Percentiles rank a stretch among this genome's conserved stretches.
Evolutionary conservation across 2,888 invertebrate species (phyloP).

Genomic region (Malthinus seriepunctatus): DNA sequence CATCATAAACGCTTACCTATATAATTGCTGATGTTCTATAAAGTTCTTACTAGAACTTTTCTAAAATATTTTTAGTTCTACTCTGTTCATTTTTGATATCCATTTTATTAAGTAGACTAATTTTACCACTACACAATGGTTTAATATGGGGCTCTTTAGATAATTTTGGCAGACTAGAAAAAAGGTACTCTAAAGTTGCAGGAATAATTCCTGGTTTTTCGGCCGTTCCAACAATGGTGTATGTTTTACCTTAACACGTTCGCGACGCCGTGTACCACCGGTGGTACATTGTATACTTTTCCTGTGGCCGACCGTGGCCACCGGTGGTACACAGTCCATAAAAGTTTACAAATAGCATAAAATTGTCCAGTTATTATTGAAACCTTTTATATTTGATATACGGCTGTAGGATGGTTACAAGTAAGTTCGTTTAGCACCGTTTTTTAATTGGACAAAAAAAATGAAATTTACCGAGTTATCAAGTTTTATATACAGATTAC

Average conservation of each 20-base stretch:
- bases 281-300: too few relatives aligned
- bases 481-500: too few relatives aligned
- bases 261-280: too few relatives aligned
- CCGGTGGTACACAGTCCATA: too few relatives aligned
- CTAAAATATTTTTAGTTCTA: not conserved
- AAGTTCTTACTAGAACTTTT: not conserved
- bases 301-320: too few relatives aligned
- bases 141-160: not conserved
- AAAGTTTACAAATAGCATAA: too few relatives aligned
- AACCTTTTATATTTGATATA: too few relatives aligned
- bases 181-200: slow-evolving; percentile 60
- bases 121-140: not conserved
- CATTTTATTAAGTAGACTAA: not conserved
- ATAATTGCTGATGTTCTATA: not conserved
- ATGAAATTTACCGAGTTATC: too few relatives aligned
- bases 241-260: slow-evolving; percentile 51
- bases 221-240: slow-evolving; percentile 57
- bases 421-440: too few relatives aligned
- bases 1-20: not conserved
- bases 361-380: too few relatives aligned
- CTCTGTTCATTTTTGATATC: not conserved
- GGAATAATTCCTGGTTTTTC: slow-evolving; percentile 67
- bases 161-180: slow-evolving; percentile 41
- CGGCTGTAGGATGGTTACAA: too few relatives aligned
- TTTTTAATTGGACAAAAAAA: too few relatives aligned